phyloP scores from a whole-genome alignment of 2,888 invertebrate species.

The Oscheius sp. region DNA sequence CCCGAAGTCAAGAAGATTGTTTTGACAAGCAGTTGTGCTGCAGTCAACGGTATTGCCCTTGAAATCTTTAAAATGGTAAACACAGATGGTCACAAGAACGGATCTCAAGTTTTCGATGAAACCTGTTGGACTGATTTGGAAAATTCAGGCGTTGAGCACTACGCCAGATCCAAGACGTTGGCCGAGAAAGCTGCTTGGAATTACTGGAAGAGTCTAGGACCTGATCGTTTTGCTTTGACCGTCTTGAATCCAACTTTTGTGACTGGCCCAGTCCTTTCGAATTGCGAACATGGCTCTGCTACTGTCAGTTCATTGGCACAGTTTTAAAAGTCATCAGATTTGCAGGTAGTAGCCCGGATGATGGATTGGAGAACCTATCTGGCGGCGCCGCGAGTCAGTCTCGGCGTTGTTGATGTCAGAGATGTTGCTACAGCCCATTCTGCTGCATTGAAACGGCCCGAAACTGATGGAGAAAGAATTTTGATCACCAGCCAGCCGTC shows the following conservation, averaged over 20 bases:
- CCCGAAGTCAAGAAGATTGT: slow-evolving; percentile 72
- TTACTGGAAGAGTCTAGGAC: slow-evolving; percentile 36
- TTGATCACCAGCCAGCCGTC: slow-evolving; percentile 71
- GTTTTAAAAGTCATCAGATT: background rate
- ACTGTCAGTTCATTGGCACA: slow-evolving; percentile 29
- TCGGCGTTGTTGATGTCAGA: slow-evolving; percentile 73
- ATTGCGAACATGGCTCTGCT: slow-evolving; percentile 51
- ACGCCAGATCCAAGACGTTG: slow-evolving; percentile 55
- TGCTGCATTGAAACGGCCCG: slow-evolving; percentile 53
- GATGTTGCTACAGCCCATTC: slow-evolving; percentile 73
- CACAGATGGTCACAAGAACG: slow-evolving; percentile 49
- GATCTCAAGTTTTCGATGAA: slow-evolving; percentile 52
- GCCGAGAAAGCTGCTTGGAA: slow-evolving; percentile 56
- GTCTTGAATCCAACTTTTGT: slow-evolving; percentile 55
- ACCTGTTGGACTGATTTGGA: slow-evolving; percentile 50
- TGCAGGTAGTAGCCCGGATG: slow-evolving; percentile 49
- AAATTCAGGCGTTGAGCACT: slow-evolving; percentile 37
- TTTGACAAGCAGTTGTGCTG: slow-evolving; percentile 72
- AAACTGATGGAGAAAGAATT: slow-evolving; percentile 72
- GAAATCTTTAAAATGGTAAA: slow-evolving; percentile 31
- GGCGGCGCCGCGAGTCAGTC: slow-evolving; percentile 61
- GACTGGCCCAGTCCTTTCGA: slow-evolving; percentile 52
- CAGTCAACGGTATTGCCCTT: slow-evolving; percentile 47
- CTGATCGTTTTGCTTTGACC: slow-evolving; percentile 43
- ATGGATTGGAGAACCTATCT: slow-evolving; percentile 51